Percentiles rank a stretch among this genome's conserved stretches.
These are phyloP conservation scores for Ormyrus labotus DNA, from an alignment of 2,888 invertebrate species.

Conservation along the genomic window DNA sequence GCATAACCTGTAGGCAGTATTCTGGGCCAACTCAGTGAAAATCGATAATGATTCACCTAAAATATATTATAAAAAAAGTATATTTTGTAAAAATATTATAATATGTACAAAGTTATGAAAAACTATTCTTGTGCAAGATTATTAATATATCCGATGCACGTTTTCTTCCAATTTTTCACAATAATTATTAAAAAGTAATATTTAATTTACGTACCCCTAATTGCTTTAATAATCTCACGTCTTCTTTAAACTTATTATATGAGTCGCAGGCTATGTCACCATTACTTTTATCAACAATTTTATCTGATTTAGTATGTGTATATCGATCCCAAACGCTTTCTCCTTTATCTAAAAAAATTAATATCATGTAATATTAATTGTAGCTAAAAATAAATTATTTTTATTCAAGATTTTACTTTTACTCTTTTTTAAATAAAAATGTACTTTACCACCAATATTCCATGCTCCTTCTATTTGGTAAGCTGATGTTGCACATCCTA, in stretches of 20 bases:
- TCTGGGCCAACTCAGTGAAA: too few relatives aligned
- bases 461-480: conserved; percentile 81
- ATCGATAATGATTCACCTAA: too few relatives aligned
- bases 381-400: conserved; percentile 45
- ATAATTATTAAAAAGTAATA: neutral
- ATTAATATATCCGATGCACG: too few relatives aligned
- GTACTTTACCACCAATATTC: conserved; percentile 57
- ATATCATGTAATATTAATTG: too few relatives aligned
- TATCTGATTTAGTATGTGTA: conserved; percentile 77
- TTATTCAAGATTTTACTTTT: conserved; percentile 3
- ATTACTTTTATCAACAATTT: conserved; percentile 78
- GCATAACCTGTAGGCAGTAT: too few relatives aligned
- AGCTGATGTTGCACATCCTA: conserved; percentile 81
- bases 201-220: conserved; percentile 58
- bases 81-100: too few relatives aligned
- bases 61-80: too few relatives aligned
- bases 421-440: neutral
- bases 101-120: too few relatives aligned
- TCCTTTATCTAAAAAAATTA: conserved; percentile 78
- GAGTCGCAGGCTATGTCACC: conserved; percentile 84
- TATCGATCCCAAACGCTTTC: conserved; percentile 81
- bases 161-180: too few relatives aligned
- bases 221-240: conserved; percentile 58
- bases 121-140: too few relatives aligned
- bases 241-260: conserved; percentile 81